Conservation (phyloP, 2,797 vertebrate species). For the Epinephelus awoara region DNA sequence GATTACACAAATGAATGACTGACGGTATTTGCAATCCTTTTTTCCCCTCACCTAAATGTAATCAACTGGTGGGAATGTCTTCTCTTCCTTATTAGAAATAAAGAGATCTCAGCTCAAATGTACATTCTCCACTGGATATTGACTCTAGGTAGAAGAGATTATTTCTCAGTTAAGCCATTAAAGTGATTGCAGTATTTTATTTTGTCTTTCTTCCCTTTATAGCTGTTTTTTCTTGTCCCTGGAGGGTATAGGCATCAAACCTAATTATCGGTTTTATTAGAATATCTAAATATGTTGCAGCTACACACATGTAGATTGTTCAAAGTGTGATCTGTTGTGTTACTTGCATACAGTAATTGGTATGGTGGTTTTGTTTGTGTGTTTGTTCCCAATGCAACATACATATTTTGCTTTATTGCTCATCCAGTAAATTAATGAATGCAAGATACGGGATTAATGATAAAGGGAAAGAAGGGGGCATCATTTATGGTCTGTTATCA, state of each 20-base stretch:
- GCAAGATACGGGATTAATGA: slow-evolving; percentile 4
- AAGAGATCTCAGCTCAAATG: slow-evolving; percentile 26
- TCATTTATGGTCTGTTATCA: slow-evolving; percentile 5
- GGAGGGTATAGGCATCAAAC: slow-evolving; percentile 20
- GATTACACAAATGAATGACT: slow-evolving; percentile 20
- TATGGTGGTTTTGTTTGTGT: neutral
- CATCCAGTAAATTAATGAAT: neutral
- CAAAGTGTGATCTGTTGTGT: neutral
- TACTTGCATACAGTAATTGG: neutral
- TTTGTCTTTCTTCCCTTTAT: slow-evolving; percentile 7
- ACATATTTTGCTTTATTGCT: neutral
- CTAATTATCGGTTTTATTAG: slow-evolving; percentile 22
- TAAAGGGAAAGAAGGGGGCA: neutral
- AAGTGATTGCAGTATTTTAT: slow-evolving; percentile 21
- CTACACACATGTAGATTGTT: neutral
- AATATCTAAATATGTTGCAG: slow-evolving; percentile 27
- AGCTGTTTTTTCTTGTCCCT: slow-evolving; percentile 22
- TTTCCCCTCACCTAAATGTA: slow-evolving; percentile 10
- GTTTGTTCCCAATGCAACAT: neutral
- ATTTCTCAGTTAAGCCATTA: slow-evolving; percentile 26
- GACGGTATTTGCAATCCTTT: neutral
- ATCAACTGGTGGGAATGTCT: slow-evolving; percentile 10
- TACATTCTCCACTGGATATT: slow-evolving; percentile 24
- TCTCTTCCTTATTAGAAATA: slow-evolving; percentile 12
- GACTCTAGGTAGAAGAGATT: slow-evolving; percentile 21